These are phyloP conservation scores for Echinarachnius parma DNA, from an alignment of 53 echinoderm and acorn worm species.

Conservation along the genomic window DNA sequence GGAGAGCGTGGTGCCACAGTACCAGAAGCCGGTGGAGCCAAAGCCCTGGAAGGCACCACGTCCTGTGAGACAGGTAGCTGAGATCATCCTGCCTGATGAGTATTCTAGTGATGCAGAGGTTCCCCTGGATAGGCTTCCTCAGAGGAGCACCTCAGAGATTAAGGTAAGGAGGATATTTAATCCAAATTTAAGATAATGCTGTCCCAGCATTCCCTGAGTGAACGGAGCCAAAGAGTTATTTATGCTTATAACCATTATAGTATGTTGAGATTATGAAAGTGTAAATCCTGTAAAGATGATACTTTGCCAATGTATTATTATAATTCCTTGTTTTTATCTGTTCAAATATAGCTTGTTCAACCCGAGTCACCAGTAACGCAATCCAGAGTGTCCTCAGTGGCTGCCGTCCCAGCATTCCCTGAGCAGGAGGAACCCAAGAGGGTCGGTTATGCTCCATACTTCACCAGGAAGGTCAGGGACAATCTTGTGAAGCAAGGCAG, in stretches of 20 bases:
- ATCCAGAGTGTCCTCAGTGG: background rate
- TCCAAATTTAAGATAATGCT: too few species aligned
- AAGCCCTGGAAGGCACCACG: conserved; percentile 29
- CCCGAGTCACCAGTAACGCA: conserved; percentile 14
- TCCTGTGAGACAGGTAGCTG: conserved; percentile 18
- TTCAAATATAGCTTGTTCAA: conserved; percentile 26
- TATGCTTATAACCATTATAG: too few species aligned
- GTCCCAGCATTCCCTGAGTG: too few species aligned
- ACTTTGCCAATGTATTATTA: too few species aligned
- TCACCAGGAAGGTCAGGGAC: conserved; percentile 75
- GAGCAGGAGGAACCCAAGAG: conserved; percentile 47
- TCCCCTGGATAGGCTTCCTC: conserved; percentile 16
- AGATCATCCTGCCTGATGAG: conserved; percentile 41
- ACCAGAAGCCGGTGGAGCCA: conserved; percentile 31
- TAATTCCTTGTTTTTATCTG: too few species aligned
- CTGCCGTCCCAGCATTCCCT: conserved; percentile 16
- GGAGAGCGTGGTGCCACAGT: conserved; percentile 34
- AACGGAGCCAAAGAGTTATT: too few species aligned
- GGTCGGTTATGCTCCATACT: conserved; percentile 71
- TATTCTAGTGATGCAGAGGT: conserved; percentile 7
- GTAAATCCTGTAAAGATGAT: too few species aligned
- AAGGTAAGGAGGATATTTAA: conserved; percentile 12
- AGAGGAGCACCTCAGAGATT: conserved; percentile 8
- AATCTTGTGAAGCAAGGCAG: conserved; percentile 70
- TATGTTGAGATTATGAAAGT: too few species aligned